Conservation (phyloP, 1,140 invertebrate genomes). For the Paracyclopina nana region DNA sequence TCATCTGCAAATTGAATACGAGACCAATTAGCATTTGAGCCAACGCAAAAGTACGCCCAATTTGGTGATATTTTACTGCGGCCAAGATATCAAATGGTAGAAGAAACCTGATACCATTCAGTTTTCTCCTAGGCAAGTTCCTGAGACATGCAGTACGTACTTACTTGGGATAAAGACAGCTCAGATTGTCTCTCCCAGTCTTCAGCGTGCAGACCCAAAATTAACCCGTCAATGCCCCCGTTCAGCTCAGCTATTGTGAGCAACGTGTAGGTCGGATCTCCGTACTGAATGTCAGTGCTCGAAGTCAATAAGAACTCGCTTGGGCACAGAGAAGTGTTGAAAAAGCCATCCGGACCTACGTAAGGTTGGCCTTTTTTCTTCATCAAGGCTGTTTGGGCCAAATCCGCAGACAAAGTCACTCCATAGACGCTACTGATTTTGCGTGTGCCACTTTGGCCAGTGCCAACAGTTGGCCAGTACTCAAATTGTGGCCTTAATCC, state of each 20-base stretch:
- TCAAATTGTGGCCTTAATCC: background rate
- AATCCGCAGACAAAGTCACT: background rate
- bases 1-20: no score
- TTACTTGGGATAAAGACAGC: background rate
- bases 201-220: background rate
- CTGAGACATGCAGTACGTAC: no score
- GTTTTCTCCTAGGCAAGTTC: no score
- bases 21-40: no score
- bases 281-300: no score
- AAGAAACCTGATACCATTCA: no score
- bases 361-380: background rate
- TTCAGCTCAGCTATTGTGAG: background rate
- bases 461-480: no score
- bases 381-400: background rate
- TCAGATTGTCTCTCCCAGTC: background rate
- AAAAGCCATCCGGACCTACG: background rate
- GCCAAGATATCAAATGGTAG: no score
- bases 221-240: background rate
- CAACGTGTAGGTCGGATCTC: background rate
- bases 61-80: no score
- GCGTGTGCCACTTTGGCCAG: background rate
- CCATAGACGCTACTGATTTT: background rate
- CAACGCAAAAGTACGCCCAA: no score
- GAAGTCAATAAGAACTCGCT: no score
- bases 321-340: background rate